A percentile compares a stretch with the other conserved stretches of the same genome.
phyloP scores from a whole-genome alignment of 2,113 vertebrate species.

The Copsychus sechellarum region DNA sequence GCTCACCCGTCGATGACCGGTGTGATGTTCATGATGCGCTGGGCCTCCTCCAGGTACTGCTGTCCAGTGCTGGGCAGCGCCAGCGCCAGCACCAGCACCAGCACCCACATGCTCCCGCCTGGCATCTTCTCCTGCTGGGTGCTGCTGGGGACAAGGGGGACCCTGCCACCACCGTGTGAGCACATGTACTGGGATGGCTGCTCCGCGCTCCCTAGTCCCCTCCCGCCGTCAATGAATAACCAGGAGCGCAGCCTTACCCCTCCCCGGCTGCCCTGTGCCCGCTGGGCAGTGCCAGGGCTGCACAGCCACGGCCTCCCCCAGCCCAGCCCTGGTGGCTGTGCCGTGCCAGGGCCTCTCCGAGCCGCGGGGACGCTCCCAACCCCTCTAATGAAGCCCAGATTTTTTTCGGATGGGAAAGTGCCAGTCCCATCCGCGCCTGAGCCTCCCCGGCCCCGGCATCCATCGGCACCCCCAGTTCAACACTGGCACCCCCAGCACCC shows the following conservation, averaged over 20 bases:
- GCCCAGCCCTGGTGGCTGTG: neutral
- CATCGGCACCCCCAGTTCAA: neutral
- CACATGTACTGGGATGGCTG: accelerated
- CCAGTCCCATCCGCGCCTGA: neutral
- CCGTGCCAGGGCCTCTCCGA: neutral
- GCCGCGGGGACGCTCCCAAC: neutral
- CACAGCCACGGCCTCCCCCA: neutral
- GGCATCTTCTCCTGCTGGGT: neutral
- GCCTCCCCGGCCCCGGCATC: neutral
- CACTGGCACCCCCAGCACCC: neutral
- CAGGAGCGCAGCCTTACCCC: accelerated
- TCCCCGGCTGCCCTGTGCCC: neutral
- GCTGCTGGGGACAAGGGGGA: neutral
- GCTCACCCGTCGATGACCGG: slow-evolving; percentile 87
- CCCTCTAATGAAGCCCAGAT: slow-evolving; percentile 33
- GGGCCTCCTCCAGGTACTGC: slow-evolving; percentile 38
- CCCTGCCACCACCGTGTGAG: neutral
- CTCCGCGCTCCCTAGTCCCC: neutral
- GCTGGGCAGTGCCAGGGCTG: neutral
- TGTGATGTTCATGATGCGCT: slow-evolving; percentile 74
- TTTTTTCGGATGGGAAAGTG: neutral
- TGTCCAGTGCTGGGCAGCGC: slow-evolving; percentile 14
- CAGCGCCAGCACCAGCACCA: neutral
- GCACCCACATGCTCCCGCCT: accelerated
- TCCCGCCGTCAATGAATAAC: slow-evolving; percentile 40